Conservation (phyloP, 2,888 invertebrate species). For the Campoplex nolae region DNA sequence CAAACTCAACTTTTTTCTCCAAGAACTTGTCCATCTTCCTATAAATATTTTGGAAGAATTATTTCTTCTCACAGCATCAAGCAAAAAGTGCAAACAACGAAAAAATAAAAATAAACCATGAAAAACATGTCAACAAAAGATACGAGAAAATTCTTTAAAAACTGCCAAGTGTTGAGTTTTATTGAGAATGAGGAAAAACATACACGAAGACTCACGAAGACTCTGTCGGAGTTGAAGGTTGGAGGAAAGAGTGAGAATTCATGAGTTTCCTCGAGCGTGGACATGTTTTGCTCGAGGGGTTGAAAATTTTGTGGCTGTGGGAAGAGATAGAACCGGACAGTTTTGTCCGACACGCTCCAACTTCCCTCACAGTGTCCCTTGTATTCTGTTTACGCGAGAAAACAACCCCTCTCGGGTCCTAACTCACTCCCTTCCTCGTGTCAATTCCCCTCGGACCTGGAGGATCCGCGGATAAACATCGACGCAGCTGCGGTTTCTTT, state of each 20-base stretch:
- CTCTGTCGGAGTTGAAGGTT: not conserved
- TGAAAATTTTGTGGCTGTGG: slow-evolving; percentile 30
- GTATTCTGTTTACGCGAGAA: slow-evolving; percentile 76
- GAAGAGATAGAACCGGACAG: slow-evolving; percentile 63
- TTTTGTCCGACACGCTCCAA: slow-evolving; percentile 75
- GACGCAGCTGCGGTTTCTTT: slow-evolving; percentile 4
- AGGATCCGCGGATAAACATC: slow-evolving; percentile 11
- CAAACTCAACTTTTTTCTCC: not conserved
- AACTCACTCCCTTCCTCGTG: slow-evolving; percentile 8
- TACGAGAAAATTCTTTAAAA: not conserved
- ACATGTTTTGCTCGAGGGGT: slow-evolving; percentile 29
- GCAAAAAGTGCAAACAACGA: not conserved
- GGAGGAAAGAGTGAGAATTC: slow-evolving; percentile 21
- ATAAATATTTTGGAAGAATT: not conserved
- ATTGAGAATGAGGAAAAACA: slow-evolving; percentile 9
- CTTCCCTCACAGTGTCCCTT: slow-evolving; percentile 74
- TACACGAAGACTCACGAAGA: not conserved
- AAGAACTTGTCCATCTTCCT: not conserved
- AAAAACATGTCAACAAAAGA: not conserved
- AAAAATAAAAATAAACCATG: not conserved
- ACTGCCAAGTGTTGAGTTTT: slow-evolving; percentile 22
- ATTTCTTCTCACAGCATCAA: not conserved
- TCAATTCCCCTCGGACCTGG: slow-evolving; percentile 27
- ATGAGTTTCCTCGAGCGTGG: slow-evolving; percentile 26
- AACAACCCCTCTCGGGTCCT: slow-evolving; percentile 36